A percentile compares a stretch with the other conserved stretches of the same genome.
phyloP scores from a whole-genome alignment of 2,888 invertebrate species.

The Oxyscelio sp. region DNA sequence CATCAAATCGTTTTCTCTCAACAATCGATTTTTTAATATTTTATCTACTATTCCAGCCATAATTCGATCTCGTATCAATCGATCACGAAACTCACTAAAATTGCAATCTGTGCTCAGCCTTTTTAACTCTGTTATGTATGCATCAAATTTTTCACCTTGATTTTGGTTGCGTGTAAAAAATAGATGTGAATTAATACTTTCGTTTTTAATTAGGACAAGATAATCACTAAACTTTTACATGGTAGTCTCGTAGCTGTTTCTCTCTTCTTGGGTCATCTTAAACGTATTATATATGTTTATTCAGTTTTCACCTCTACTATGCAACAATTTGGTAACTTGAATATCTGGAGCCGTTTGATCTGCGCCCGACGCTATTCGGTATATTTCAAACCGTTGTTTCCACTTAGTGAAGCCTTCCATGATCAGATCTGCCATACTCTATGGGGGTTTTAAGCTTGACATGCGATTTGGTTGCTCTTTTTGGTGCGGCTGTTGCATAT shows the following conservation, averaged over 20 bases:
- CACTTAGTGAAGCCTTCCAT: constrained; percentile 39
- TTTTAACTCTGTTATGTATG: constrained; percentile 76
- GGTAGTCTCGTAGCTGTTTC: constrained; percentile 9
- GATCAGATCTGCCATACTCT: constrained; percentile 1
- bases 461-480: background rate
- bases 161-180: constrained; percentile 71
- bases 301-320: constrained; percentile 76
- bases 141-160: constrained; percentile 72
- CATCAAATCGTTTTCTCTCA: constrained; percentile 73
- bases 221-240: constrained; percentile 69
- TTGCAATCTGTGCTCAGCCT: constrained; percentile 73
- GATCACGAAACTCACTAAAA: constrained; percentile 74
- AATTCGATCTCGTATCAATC: constrained; percentile 76
- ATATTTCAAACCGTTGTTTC: constrained; percentile 40
- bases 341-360: constrained; percentile 58
- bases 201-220: no score
- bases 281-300: constrained; percentile 78
- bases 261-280: constrained; percentile 58
- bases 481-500: background rate
- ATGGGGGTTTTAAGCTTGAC: constrained; percentile 37
- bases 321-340: constrained; percentile 78
- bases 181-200: constrained; percentile 76
- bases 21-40: constrained; percentile 71
- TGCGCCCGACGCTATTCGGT: constrained; percentile 71
- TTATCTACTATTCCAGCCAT: constrained; percentile 73